Evolutionary conservation across 2,888 invertebrate species (phyloP), one percentile per base, ranked within the genome.

Genomic region (Drosophila parthenogenetica): DNA sequence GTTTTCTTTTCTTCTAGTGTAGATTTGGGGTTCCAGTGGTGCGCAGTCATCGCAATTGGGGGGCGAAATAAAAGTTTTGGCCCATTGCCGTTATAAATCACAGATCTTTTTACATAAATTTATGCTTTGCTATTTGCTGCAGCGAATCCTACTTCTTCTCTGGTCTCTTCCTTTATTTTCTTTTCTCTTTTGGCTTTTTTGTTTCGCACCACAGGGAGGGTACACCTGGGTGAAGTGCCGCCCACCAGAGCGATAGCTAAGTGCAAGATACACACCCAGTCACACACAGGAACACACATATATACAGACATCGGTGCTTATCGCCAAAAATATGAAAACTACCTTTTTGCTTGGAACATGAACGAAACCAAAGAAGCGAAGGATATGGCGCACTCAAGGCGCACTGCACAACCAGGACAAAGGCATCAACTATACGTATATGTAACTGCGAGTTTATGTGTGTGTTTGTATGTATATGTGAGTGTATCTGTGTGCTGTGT

Each of bases 71-170:
- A 88, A 90, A 90, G 82, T 89, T 90, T 89, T 81, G 59, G 69
- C 73, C 80, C 69, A 59, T 75, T 72, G 65, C 79, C 55, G 77
- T 69, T 73, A 91, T 91, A 91, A 91, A 91, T 91, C 91, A 91
- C 90, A 90, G 91, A 90, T 91, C 90, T 90, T 91, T 90, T 91
- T 91, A 91, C 91, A 91, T 91, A 90, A 91, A 91, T 91, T 91
- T 91, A 90, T 90, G 90, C 88, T 89, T 85, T 89, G 81, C 88
- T 90, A 90, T 89, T 85, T 89, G 77, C 83, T 79, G 79, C 74
- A 71, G 66, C 69, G 66, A 76, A 62, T 72, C 63, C 69, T 60
- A 70, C 60, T 69, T 49, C 61, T 60, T 74, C 53, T 40, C 48
- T 40, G 48, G n/a, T 25, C 25, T 25, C 25, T 25, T 25, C 35